A percentile compares a stretch with the other conserved stretches of the same genome.
Evolutionary conservation across 2,888 invertebrate genomes (phyloP).

Genomic region (Drosophila villosipedis): DNA sequence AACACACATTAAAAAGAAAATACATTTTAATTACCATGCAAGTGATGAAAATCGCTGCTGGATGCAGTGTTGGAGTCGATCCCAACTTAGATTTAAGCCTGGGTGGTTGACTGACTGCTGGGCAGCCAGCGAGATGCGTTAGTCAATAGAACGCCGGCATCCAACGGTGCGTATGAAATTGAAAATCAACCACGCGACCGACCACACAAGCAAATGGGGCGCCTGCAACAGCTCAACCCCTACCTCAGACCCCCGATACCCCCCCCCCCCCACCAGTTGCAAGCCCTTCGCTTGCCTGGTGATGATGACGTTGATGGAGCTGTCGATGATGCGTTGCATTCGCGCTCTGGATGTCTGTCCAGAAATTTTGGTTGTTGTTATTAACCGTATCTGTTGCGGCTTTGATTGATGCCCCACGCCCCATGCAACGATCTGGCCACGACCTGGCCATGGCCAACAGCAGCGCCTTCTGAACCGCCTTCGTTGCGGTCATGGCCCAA

Average conservation of each 20-base stretch:
- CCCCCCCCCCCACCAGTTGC: neutral
- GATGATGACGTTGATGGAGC: conserved; percentile 65
- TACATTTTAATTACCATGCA: conserved; percentile 76
- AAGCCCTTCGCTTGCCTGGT: neutral
- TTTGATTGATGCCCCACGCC: conserved; percentile 71
- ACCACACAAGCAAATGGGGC: conserved; percentile 67
- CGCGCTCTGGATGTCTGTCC: conserved; percentile 26
- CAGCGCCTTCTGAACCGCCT: conserved; percentile 61
- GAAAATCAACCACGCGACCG: conserved; percentile 65
- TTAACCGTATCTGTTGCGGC: conserved; percentile 70
- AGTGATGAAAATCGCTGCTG: conserved; percentile 70
- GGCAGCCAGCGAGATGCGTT: conserved; percentile 50
- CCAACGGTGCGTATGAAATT: conserved; percentile 81
- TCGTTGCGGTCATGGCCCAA: conserved; percentile 74
- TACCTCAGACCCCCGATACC: neutral
- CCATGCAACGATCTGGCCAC: conserved; percentile 5
- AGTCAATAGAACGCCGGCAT: conserved; percentile 72
- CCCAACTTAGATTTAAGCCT: conserved; percentile 14
- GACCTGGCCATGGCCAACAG: conserved; percentile 35
- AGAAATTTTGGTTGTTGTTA: conserved; percentile 59
- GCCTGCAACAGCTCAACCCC: conserved; percentile 22
- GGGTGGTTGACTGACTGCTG: conserved; percentile 12
- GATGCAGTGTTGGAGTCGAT: conserved; percentile 20
- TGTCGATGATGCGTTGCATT: conserved; percentile 59
- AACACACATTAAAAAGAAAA: conserved; percentile 59